These are phyloP conservation scores for Brachyhypopomus occidentalis DNA, from an alignment of 2,113 vertebrate species.

Conservation along the genomic window DNA sequence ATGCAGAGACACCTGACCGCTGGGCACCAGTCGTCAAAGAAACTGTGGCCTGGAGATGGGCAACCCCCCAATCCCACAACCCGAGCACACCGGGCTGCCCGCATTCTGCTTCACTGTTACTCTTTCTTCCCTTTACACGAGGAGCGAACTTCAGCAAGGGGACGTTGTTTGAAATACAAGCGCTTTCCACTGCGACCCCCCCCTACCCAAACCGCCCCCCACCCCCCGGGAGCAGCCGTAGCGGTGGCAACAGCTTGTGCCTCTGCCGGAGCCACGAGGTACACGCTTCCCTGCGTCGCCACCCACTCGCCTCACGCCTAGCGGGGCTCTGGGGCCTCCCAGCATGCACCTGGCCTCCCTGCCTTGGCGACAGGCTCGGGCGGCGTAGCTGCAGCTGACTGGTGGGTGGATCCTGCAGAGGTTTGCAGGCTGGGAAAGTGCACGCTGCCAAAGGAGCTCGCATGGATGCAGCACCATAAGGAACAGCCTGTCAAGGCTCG, in stretches of 20 bases:
- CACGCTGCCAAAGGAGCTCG: slow-evolving; percentile 21
- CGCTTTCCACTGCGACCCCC: background rate
- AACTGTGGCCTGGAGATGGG: too few species aligned
- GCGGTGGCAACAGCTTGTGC: slow-evolving; percentile 49
- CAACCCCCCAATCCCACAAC: too few species aligned
- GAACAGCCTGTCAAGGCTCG: slow-evolving; percentile 26
- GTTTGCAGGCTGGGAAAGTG: slow-evolving; percentile 36
- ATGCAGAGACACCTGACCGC: too few species aligned
- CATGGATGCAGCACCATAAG: slow-evolving; percentile 27
- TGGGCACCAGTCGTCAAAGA: too few species aligned
- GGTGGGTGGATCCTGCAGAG: slow-evolving; percentile 50
- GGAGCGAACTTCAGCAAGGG: background rate
- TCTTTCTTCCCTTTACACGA: background rate
- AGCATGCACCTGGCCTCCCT: slow-evolving; percentile 41
- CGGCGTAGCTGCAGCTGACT: slow-evolving; percentile 25
- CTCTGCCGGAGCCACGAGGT: slow-evolving; percentile 52
- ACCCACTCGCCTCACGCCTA: slow-evolving; percentile 53
- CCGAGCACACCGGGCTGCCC: too few species aligned
- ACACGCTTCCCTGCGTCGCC: slow-evolving; percentile 10
- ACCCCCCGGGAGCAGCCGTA: slow-evolving; percentile 19
- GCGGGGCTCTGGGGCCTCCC: slow-evolving; percentile 46
- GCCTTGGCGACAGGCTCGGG: slow-evolving; percentile 20
- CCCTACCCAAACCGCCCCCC: background rate
- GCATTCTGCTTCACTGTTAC: too few species aligned
- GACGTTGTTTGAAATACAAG: slow-evolving; percentile 13